Evolutionary conservation across 1,140 invertebrate species (phyloP).

Genomic region (Zeugodacus cucurbitae): DNA sequence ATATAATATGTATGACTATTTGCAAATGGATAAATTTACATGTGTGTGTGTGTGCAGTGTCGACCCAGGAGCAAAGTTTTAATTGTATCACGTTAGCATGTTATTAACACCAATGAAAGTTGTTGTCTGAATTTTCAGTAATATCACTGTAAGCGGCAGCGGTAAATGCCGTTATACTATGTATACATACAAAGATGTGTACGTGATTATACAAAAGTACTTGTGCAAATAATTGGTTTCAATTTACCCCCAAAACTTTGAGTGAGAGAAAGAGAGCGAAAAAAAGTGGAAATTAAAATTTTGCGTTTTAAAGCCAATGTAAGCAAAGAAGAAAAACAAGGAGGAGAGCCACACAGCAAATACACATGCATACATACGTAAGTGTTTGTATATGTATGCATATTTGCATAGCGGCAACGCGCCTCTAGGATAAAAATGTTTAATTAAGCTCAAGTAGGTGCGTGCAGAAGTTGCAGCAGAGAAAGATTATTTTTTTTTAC

Average conservation of each 20-base stretch:
- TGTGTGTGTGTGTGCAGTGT: neutral
- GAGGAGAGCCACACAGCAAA: neutral
- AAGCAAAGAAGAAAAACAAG: no score
- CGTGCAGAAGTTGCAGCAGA: neutral
- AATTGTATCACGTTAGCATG: slow-evolving; percentile 37
- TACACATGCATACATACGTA: neutral
- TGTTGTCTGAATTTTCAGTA: neutral
- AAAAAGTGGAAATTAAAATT: neutral
- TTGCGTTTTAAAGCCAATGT: neutral
- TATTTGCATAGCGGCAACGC: neutral
- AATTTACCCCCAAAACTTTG: neutral
- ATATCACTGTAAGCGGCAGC: neutral
- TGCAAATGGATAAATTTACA: neutral
- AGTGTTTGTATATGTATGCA: neutral
- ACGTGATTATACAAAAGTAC: neutral
- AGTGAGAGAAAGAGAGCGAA: neutral
- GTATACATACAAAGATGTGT: neutral
- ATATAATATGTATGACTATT: neutral
- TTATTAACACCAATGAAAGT: slow-evolving; percentile 30
- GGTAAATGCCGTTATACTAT: neutral
- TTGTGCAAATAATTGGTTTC: slow-evolving; percentile 24
- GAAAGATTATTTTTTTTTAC: neutral
- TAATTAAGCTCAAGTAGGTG: slow-evolving; percentile 25
- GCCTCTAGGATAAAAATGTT: neutral
- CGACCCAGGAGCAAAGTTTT: slow-evolving; percentile 24